Evolutionary conservation across 1,140 invertebrate genomes (phyloP).

Genomic region (Meloidogyne chitwoodi): DNA sequence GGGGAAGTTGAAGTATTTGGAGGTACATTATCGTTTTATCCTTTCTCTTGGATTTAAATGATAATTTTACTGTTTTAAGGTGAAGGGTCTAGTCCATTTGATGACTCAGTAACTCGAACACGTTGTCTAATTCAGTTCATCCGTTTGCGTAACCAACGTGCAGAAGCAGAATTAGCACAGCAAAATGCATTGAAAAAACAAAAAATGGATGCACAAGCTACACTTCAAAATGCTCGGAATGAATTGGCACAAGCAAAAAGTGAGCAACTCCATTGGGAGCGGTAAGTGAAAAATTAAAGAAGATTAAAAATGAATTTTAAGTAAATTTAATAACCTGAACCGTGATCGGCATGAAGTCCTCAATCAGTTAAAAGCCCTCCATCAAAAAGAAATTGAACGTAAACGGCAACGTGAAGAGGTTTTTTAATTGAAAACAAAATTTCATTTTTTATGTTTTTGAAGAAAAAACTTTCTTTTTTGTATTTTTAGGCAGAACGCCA

Average conservation of each 20-base stretch:
- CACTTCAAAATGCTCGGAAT: constrained; percentile 17
- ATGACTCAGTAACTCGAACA: constrained; percentile 28
- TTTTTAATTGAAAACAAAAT: no score
- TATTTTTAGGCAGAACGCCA: neutral
- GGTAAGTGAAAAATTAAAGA: neutral
- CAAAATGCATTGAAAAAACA: constrained; percentile 37
- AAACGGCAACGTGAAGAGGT: constrained; percentile 20
- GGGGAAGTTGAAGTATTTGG: no score
- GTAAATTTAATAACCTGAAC: constrained; percentile 11
- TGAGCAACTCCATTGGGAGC: neutral
- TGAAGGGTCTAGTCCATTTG: constrained; percentile 22
- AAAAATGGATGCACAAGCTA: constrained; percentile 33
- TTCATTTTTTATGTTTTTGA: neutral
- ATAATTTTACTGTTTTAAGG: neutral
- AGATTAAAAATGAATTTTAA: neutral
- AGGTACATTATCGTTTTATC: no score
- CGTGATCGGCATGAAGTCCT: constrained; percentile 8
- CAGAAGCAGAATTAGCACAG: constrained; percentile 26
- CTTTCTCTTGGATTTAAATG: no score
- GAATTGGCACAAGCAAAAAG: constrained; percentile 1
- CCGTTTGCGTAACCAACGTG: constrained; percentile 24
- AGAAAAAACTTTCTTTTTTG: neutral
- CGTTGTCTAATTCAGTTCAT: constrained; percentile 28
- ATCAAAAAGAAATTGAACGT: constrained; percentile 11
- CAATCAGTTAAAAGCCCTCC: neutral